Base-by-base conservation (phyloP, 2,797 vertebrate species). In the Chelmon rostratus region DNA sequence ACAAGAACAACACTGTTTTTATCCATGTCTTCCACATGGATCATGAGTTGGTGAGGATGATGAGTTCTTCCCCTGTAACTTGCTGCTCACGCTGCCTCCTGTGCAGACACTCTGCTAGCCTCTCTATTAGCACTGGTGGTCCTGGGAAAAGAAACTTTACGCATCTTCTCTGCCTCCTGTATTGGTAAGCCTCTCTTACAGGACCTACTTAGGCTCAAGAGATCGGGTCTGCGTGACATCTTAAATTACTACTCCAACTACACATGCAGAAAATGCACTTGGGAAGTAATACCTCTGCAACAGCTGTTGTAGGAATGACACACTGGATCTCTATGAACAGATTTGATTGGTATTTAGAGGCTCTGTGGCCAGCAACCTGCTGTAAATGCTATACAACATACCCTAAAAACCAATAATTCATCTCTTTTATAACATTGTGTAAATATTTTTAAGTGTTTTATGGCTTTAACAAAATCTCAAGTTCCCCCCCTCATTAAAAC, bases 231-330 rank as follows among this genome's bases (percentile, higher is more conserved):
- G 68, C 12, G 19, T 71, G 72, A 76, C 70, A 49, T 76, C 53
- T 58, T 28, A 81, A 77, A 69, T 72, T 73, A 64, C 52, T 73
- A 64, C 56, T 73, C 12, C 52, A 79, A 58, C 49, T 57, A 42
- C 35, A 79, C 33, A 54, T 47, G 50, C 28, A 68, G 33, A 25
- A 76, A 78, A 82, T 46, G 21, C 13, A 61, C 70, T 54, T 49
- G 61, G 68, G 72, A 89, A 31, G 63, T 53, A 75, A 76, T 50
- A 78, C 72, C 44, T 83, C 76, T 69, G 42, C 37, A 62, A 64
- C 88, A 88, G 76, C 86, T 90, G 86, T 50, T 68, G 37, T 35
- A 65, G 62, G 63, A 81, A 78, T 62, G 75, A 85, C 50, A 73
- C 50, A 73, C 65, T 65, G n/a, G 61, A 37, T 79, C 40, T 67